Evolutionary conservation across 2,888 invertebrate species (phyloP).

Genomic region (Hipparchia semele): DNA sequence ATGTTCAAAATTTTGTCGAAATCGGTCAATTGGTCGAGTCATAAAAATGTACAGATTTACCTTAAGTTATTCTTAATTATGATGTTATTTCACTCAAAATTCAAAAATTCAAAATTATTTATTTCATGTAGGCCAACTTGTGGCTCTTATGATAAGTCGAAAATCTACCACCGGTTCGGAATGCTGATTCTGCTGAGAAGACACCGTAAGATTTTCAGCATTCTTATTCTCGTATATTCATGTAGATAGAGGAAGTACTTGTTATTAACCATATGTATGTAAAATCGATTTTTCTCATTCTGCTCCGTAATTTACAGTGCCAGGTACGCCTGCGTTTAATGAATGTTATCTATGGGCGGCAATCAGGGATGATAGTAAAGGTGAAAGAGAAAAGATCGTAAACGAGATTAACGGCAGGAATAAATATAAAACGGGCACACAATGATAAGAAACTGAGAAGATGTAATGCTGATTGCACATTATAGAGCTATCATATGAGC

Average conservation of each 20-base stretch:
- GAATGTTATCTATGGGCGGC: slow-evolving; percentile 39
- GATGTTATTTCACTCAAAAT: too few relatives aligned
- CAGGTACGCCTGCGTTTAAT: slow-evolving; percentile 38
- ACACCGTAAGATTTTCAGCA: too few relatives aligned
- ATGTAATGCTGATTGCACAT: slow-evolving; percentile 5
- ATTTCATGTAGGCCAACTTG: too few relatives aligned
- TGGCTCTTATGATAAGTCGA: too few relatives aligned
- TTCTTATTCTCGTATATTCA: too few relatives aligned
- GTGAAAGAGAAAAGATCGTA: slow-evolving; percentile 39
- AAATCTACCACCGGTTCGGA: too few relatives aligned
- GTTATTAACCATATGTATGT: not conserved
- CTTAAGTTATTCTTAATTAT: not conserved
- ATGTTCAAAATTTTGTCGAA: not conserved
- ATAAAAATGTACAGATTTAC: not conserved
- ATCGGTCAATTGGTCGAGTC: not conserved
- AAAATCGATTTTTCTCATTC: slow-evolving; percentile 26
- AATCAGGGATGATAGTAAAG: slow-evolving; percentile 41
- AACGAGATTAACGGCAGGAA: slow-evolving; percentile 40
- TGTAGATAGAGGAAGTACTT: too few relatives aligned
- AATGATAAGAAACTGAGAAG: slow-evolving; percentile 32
- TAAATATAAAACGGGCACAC: slow-evolving; percentile 39
- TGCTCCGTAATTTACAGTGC: slow-evolving; percentile 33
- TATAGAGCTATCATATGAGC: not conserved
- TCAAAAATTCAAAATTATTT: too few relatives aligned
- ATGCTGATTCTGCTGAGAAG: too few relatives aligned